Evolutionary conservation across 2,888 invertebrate genomes (phyloP).

Genomic region (Tetheella fluctuosa): DNA sequence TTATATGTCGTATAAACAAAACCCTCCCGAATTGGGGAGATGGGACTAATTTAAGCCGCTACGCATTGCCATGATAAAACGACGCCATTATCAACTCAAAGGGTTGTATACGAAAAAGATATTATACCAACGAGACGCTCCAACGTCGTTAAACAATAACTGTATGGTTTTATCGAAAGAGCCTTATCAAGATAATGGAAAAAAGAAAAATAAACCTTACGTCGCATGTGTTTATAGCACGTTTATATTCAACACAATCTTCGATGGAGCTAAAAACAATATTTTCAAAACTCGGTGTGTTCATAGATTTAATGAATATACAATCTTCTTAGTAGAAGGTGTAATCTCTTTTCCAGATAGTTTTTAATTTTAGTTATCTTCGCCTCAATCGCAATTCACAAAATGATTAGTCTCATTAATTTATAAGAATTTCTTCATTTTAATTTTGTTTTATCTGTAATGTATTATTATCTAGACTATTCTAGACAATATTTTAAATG

Average conservation of each 20-base stretch:
- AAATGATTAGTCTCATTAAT: too few species aligned
- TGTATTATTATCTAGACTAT: too few species aligned
- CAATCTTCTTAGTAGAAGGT: not conserved
- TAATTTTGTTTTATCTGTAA: too few species aligned
- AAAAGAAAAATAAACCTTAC: not conserved
- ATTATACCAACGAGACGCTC: conserved; percentile 40
- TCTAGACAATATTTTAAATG: too few species aligned
- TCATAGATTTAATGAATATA: not conserved
- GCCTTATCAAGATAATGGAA: conserved; percentile 3
- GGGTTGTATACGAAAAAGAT: conserved; percentile 43
- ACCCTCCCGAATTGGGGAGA: conserved; percentile 49
- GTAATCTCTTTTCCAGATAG: too few species aligned
- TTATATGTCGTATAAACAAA: conserved; percentile 54
- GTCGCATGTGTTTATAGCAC: not conserved
- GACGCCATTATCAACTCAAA: conserved; percentile 47
- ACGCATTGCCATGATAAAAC: conserved; percentile 50
- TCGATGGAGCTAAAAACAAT: not conserved
- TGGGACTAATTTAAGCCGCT: conserved; percentile 57
- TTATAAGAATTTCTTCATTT: too few species aligned
- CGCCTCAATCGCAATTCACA: too few species aligned
- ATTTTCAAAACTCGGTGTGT: not conserved
- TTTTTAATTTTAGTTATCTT: too few species aligned
- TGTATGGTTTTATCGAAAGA: conserved; percentile 21
- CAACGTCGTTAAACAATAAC: conserved; percentile 36
- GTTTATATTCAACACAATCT: not conserved